Percentiles rank a stretch among this genome's conserved stretches.
Conservation (phyloP, 2,797 vertebrate species). For the Alauda arvensis region DNA sequence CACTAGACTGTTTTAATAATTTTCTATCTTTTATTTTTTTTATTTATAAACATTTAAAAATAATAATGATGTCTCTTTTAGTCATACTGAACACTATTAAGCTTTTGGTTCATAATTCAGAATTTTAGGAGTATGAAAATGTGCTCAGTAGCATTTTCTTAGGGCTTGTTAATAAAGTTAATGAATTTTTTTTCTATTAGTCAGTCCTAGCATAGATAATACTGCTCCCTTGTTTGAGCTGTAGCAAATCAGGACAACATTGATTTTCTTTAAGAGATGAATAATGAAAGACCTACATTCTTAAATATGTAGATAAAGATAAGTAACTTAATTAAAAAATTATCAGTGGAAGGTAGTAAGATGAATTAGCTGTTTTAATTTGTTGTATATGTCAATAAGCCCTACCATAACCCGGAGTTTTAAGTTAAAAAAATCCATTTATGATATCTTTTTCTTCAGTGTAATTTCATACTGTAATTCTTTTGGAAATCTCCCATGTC, state of each 20-base stretch:
- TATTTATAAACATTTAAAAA: not conserved
- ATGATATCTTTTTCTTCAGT: not conserved
- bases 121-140: not conserved
- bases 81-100: not conserved
- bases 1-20: not conserved
- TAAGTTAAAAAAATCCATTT: not conserved
- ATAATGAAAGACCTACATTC: conserved; percentile 54
- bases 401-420: not conserved
- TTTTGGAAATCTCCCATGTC: not conserved
- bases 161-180: conserved; percentile 26
- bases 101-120: conserved; percentile 8
- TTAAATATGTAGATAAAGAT: conserved; percentile 65
- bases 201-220: conserved; percentile 21
- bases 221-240: conserved; percentile 8
- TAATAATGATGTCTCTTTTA: not conserved
- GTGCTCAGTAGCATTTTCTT: not conserved
- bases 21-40: not conserved
- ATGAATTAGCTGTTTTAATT: conserved; percentile 45
- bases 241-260: conserved; percentile 56
- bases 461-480: not conserved
- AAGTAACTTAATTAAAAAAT: conserved; percentile 59
- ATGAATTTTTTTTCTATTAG: conserved; percentile 45
- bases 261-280: conserved; percentile 64
- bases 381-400: conserved; percentile 18
- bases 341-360: conserved; percentile 48